Evolutionary conservation across 2,888 invertebrate species (phyloP), one percentile per base, ranked within the genome.

Genomic region (Pandemis cinnamomeana): DNA sequence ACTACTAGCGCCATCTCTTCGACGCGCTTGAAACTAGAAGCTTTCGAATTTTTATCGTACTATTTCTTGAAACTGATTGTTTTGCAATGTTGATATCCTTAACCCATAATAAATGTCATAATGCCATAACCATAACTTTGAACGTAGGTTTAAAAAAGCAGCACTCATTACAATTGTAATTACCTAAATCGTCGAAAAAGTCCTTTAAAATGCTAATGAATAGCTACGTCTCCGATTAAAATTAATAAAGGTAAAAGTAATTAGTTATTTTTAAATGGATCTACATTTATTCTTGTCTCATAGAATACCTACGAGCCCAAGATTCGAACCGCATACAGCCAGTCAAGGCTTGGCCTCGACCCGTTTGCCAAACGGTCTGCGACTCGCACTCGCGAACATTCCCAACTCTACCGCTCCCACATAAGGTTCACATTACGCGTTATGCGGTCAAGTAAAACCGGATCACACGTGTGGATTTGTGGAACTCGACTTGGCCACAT

Each of bases 341-440:
- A 78, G 70, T 61, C 77, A 72, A 77, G 79, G 75, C 71, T 75
- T 73, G 83, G 77, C 85, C 86, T 86, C 87, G 86, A 86, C 86
- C 86, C 76, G 83, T 83, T 85, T 85, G 79, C 77, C 75, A 69
- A 75, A 63, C 72, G 44, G 64, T 46, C 48, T 41, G 10, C 51
- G 67, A 67, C 77, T 75, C 75, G 76, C 67, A 75, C 78, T 73
- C 76, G 77, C 44, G 15, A 36, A 11, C 13, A 70, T 41, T 53
- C 13, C 11, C 36, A 62, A 15, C 44, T 61, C 13, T 71, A 67
- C 27, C 27, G 2, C 5, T 7, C 10, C 0, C 0, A 0, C 10
- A 71, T 71, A 67, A 46, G 67, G 48, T 44, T 10, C 53, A 67
- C 11, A 36, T 51, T 58, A 20, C 15, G 15, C 4, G 7, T 27